Base-by-base conservation (phyloP, 2,888 invertebrate genomes). In the Limnephilus lunatus region DNA sequence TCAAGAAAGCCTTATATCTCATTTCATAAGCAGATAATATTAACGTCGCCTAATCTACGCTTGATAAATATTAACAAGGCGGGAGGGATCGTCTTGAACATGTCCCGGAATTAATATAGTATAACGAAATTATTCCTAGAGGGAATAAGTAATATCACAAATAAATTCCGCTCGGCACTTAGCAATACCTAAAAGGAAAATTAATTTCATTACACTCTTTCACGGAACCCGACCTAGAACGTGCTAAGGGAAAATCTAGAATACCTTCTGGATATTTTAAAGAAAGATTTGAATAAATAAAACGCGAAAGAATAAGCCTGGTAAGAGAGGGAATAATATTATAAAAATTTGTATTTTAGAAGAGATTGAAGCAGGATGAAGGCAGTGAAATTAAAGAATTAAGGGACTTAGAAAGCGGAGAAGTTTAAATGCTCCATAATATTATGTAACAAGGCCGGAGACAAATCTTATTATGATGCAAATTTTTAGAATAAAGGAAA, bases 101-200 rank as follows among this genome's bases (percentile, higher is more conserved):
- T 32, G 82, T 19, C 15, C 82, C 82, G 31, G 32, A 82, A 82
- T 82, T 82, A 82, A 82, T 82, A 82, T 7, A 32, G 82, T 82
- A 31, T 82, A 82, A 82, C 82, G 82, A 82, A 82, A 82, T 82
- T 82, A 82, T 82, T 82, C 15, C 68, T 68, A 25, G 68, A 68
- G 68, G 68, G 68, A 68, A 68, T 68, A 68, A 68, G 68, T 68
- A 68, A 68, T 68, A 68, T 68, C 68, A n/a, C 68, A 68, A 68
- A 68, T 68, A 68, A 68, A 68, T 68, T 68, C 25, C 0, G 68
- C 83, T 11, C 35, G 32, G 83, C 83, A 19, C 83, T 83, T 83
- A 39, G 35, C 83, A 83, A 83, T 83, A 83, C 35, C 83, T 83
- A 83, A 83, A 83, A 83, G 83, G 83, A 32, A 83, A 83, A 83